phyloP scores from a whole-genome alignment of 2,888 invertebrate species.

The Brachyopa scutellaris region DNA sequence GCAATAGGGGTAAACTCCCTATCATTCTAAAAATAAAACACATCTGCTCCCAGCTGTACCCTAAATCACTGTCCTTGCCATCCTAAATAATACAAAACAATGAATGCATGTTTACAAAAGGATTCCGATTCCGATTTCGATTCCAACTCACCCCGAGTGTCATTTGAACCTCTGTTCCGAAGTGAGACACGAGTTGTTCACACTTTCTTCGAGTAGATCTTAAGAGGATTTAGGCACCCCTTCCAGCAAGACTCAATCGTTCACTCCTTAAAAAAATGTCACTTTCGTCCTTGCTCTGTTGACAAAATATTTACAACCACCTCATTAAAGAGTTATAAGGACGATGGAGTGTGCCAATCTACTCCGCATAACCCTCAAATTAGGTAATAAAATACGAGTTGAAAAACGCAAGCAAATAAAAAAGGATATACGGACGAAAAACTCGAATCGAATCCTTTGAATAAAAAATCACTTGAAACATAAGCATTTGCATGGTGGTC shows the following conservation, averaged over 20 bases:
- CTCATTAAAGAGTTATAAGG: conserved; percentile 52
- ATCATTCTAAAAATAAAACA: conserved; percentile 30
- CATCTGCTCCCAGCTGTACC: conserved; percentile 63
- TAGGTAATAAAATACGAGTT: conserved; percentile 58
- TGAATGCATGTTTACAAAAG: conserved; percentile 31
- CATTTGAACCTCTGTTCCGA: not conserved
- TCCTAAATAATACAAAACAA: conserved; percentile 28
- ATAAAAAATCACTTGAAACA: conserved; percentile 57
- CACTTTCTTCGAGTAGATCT: conserved; percentile 57
- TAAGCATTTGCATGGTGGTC: conserved; percentile 52
- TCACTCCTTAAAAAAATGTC: conserved; percentile 22
- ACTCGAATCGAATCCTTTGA: conserved; percentile 51
- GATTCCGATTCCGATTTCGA: conserved; percentile 41
- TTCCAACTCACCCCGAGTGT: not conserved
- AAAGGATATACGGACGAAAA: conserved; percentile 32
- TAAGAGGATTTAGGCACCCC: conserved; percentile 53
- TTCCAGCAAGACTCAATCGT: not conserved
- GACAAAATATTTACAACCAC: conserved; percentile 73
- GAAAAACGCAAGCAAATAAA: not conserved
- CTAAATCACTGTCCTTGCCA: conserved; percentile 55
- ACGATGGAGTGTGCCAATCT: conserved; percentile 59
- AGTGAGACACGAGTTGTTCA: conserved; percentile 55
- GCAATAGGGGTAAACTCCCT: conserved; percentile 29
- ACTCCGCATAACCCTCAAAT: conserved; percentile 52
- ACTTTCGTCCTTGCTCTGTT: conserved; percentile 40